phyloP scores from a whole-genome alignment of 2,888 invertebrate genomes.

The Tuberolachnus salignus region DNA sequence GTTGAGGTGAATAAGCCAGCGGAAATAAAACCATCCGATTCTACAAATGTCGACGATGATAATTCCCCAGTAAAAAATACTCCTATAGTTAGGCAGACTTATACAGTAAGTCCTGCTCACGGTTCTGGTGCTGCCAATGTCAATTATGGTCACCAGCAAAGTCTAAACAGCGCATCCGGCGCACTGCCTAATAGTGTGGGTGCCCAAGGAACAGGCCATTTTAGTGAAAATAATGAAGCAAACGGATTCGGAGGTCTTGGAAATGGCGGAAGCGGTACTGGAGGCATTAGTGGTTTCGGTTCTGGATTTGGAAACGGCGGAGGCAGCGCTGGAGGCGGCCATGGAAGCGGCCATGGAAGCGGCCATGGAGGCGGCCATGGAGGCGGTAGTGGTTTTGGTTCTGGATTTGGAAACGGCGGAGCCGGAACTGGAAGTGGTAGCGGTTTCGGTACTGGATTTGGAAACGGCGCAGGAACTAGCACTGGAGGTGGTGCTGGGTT shows the following conservation, averaged over 20 bases:
- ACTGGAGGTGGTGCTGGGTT: slow-evolving; percentile 9
- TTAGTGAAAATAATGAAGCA: slow-evolving; percentile 6
- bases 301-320: slow-evolving; percentile 9
- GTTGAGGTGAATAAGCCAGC: not conserved
- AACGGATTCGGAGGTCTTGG: slow-evolving; percentile 48
- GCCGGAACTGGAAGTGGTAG: slow-evolving; percentile 23
- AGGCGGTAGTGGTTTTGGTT: slow-evolving; percentile 24
- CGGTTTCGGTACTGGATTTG: slow-evolving; percentile 21
- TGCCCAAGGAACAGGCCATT: slow-evolving; percentile 13
- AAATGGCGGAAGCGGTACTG: slow-evolving; percentile 33
- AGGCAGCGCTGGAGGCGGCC: slow-evolving; percentile 13
- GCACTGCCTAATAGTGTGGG: slow-evolving; percentile 28
- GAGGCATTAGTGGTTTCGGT: slow-evolving; percentile 42
- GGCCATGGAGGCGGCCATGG: slow-evolving; percentile 32
- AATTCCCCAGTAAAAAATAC: not conserved
- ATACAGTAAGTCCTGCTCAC: slow-evolving; percentile 7
- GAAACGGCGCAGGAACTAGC: not conserved
- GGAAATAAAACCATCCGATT: not conserved
- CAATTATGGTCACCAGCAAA: slow-evolving; percentile 51
- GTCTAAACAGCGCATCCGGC: slow-evolving; percentile 38
- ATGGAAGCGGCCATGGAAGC: slow-evolving; percentile 33
- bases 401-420: slow-evolving; percentile 13
- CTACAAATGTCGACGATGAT: not conserved
- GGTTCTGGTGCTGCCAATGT: slow-evolving; percentile 37
- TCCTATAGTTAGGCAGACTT: not conserved